Conservation (phyloP, 2,888 invertebrate genomes). For the Drosophila mercatorum region DNA sequence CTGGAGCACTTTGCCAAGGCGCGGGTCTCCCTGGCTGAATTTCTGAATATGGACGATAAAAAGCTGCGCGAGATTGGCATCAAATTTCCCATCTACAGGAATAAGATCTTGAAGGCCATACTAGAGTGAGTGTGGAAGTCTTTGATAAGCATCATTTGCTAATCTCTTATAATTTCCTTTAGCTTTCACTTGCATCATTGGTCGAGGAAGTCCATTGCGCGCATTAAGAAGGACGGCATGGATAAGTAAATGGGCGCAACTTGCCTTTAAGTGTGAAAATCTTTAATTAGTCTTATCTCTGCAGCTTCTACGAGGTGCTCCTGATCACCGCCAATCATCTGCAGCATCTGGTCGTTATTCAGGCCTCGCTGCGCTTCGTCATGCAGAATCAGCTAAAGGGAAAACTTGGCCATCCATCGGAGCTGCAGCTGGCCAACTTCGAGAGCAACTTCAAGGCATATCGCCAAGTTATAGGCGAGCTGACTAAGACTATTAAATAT, state of each 20-base stretch:
- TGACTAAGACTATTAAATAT: conserved; percentile 81
- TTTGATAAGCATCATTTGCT: background rate
- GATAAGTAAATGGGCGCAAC: conserved; percentile 52
- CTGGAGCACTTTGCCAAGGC: conserved; percentile 80
- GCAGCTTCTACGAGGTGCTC: conserved; percentile 83
- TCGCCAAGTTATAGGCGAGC: conserved; percentile 67
- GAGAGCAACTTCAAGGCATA: conserved; percentile 70
- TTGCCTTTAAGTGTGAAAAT: background rate
- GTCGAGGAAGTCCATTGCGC: conserved; percentile 80
- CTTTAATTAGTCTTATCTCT: background rate
- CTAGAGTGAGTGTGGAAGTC: conserved; percentile 73
- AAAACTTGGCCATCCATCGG: conserved; percentile 66
- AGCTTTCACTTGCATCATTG: conserved; percentile 84
- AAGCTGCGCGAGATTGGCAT: conserved; percentile 78
- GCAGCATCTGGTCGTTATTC: conserved; percentile 81
- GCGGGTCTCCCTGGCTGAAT: conserved; percentile 75
- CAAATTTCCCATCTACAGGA: conserved; percentile 77
- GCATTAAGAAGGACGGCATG: conserved; percentile 61
- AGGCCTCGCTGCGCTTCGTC: conserved; percentile 78
- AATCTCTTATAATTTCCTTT: background rate
- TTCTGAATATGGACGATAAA: conserved; percentile 80
- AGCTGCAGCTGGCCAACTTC: conserved; percentile 54
- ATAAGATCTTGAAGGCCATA: conserved; percentile 81
- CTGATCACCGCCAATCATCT: conserved; percentile 83
- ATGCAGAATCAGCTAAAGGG: conserved; percentile 53